Evolutionary conservation across 2,888 invertebrate genomes (phyloP).

Genomic region (Drosophila vallismaia): DNA sequence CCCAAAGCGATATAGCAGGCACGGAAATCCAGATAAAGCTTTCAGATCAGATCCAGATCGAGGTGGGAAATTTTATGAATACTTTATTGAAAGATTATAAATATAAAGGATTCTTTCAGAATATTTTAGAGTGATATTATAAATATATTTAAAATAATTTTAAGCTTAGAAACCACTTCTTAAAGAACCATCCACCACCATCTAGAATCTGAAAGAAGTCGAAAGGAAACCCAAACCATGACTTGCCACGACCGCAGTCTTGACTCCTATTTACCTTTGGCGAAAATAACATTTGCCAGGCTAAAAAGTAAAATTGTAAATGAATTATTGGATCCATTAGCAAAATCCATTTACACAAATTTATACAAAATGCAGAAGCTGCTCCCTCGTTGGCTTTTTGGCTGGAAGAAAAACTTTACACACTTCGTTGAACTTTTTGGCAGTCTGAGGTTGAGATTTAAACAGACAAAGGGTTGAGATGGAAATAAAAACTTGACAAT

Average conservation of each 20-base stretch:
- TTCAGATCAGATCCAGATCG: background rate
- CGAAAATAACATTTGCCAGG: constrained; percentile 72
- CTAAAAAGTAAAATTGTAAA: constrained; percentile 79
- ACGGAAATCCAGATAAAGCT: constrained; percentile 2
- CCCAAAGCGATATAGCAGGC: background rate
- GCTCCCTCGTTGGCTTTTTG: constrained; percentile 12
- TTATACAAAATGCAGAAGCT: constrained; percentile 78
- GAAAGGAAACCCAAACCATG: constrained; percentile 17
- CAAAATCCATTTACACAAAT: constrained; percentile 82
- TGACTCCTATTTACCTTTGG: constrained; percentile 66
- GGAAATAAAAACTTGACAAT: constrained; percentile 79
- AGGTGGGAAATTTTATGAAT: background rate
- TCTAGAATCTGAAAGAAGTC: background rate
- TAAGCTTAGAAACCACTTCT: background rate
- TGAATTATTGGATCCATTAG: constrained; percentile 83
- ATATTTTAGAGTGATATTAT: too few species aligned
- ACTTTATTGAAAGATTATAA: background rate
- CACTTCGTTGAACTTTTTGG: constrained; percentile 79
- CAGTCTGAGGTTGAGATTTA: constrained; percentile 1
- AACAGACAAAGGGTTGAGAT: constrained; percentile 22
- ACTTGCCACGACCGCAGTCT: constrained; percentile 56
- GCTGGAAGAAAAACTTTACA: constrained; percentile 70
- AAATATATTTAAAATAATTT: background rate
- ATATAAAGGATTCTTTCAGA: too few species aligned
- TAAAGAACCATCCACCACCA: background rate